phyloP scores from a whole-genome alignment of 1,140 invertebrate genomes.

The Phymastichus coffea region DNA sequence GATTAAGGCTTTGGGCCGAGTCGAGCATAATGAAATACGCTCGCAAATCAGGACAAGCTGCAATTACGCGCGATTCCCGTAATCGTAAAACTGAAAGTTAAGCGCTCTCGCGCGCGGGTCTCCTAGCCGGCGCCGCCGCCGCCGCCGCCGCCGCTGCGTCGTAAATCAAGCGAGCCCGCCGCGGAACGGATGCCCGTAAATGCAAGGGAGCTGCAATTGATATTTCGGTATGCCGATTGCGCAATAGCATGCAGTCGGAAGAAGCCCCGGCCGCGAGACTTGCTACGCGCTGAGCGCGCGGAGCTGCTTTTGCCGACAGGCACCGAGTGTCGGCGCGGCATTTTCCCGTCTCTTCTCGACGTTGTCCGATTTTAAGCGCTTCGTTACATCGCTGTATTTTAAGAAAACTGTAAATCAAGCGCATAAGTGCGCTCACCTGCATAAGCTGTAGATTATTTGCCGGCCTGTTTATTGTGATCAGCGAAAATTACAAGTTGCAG shows the following conservation, averaged over 20 bases:
- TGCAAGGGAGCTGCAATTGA: conserved; percentile 26
- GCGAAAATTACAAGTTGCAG: conserved; percentile 12
- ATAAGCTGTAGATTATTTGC: conserved; percentile 15
- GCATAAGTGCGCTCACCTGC: background rate
- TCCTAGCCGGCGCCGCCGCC: conserved; percentile 24
- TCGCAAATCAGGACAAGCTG: conserved; percentile 36
- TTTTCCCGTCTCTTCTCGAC: background rate
- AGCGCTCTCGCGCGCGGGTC: conserved; percentile 31
- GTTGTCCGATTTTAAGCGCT: background rate
- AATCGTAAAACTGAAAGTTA: conserved; percentile 46
- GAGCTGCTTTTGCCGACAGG: too few relatives aligned
- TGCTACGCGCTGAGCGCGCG: too few relatives aligned
- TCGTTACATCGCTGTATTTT: conserved; percentile 12
- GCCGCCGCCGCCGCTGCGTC: conserved; percentile 33
- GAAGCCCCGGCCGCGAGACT: too few relatives aligned
- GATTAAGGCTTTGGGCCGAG: conserved; percentile 16
- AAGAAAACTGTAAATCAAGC: conserved; percentile 18
- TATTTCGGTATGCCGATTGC: conserved; percentile 17
- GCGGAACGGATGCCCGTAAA: conserved; percentile 16
- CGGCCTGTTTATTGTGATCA: conserved; percentile 17
- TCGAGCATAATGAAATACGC: conserved; percentile 38
- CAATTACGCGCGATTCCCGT: conserved; percentile 48
- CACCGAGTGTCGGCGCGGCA: background rate
- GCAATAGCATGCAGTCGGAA: background rate
- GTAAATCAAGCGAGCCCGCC: conserved; percentile 39